phyloP scores from a whole-genome alignment of 2,797 vertebrate species.

The Epinephelus coioides region DNA sequence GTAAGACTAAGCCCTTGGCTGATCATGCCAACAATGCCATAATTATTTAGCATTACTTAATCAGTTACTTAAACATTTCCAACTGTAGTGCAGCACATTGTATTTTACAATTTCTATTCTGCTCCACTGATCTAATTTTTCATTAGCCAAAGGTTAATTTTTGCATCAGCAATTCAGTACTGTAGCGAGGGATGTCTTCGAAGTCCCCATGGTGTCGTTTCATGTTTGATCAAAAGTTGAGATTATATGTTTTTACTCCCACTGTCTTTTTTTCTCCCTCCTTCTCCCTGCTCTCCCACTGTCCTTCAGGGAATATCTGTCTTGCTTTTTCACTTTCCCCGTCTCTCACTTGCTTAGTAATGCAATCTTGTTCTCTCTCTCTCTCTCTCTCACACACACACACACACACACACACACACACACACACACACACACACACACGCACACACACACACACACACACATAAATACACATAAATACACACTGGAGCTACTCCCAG shows the following conservation, averaged over 20 bases:
- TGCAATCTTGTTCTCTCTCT: neutral
- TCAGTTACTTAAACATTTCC: neutral
- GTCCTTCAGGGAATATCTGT: slow-evolving; percentile 55
- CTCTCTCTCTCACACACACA: too few relatives aligned
- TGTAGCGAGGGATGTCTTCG: slow-evolving; percentile 5
- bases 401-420: neutral
- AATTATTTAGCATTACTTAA: too few relatives aligned
- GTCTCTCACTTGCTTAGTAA: slow-evolving; percentile 42
- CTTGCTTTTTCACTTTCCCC: slow-evolving; percentile 46
- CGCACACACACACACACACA: slow-evolving; percentile 17
- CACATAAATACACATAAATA: slow-evolving; percentile 4
- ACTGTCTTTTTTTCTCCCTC: slow-evolving; percentile 9
- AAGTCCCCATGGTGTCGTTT: slow-evolving; percentile 28
- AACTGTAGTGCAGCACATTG: neutral
- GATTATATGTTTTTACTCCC: slow-evolving; percentile 37
- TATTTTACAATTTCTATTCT: neutral
- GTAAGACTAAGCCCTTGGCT: too few relatives aligned
- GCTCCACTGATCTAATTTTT: neutral
- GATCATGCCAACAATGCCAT: too few relatives aligned
- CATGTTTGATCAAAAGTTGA: slow-evolving; percentile 39
- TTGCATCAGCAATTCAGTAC: neutral
- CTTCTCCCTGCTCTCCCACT: slow-evolving; percentile 29
- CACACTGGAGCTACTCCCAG: slow-evolving; percentile 50
- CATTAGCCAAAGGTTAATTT: neutral
- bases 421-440: slow-evolving; percentile 5